These are phyloP conservation scores for Mantis religiosa DNA, from an alignment of 2,888 invertebrate genomes.

Conservation along the genomic window DNA sequence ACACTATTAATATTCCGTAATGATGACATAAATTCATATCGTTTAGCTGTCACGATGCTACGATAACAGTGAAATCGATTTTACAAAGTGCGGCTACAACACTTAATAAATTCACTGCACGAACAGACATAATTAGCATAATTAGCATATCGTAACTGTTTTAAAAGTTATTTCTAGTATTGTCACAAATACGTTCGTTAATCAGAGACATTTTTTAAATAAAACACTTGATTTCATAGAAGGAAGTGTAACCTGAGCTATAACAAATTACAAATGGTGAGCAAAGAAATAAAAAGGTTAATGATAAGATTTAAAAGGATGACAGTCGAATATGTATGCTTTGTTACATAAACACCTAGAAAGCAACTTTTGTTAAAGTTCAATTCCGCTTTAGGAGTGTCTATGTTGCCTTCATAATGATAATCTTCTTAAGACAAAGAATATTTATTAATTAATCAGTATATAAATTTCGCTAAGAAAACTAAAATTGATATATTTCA, in stretches of 20 bases:
- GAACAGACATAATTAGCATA: not conserved
- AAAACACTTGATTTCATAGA: too few relatives aligned
- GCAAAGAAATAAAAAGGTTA: not conserved
- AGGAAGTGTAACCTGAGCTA: not conserved
- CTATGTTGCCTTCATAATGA: too few relatives aligned
- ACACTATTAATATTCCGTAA: not conserved
- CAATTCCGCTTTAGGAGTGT: too few relatives aligned
- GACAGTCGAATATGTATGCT: not conserved
- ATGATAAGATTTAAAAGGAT: not conserved
- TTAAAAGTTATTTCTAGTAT: not conserved
- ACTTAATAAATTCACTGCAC: not conserved
- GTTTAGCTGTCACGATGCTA: not conserved
- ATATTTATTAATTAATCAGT: too few relatives aligned
- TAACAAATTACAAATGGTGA: not conserved
- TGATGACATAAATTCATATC: not conserved
- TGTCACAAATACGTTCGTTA: too few relatives aligned
- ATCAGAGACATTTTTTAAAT: too few relatives aligned
- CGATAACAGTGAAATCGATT: not conserved
- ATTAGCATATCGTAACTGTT: not conserved
- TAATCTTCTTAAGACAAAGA: too few relatives aligned
- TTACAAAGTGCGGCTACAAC: not conserved
- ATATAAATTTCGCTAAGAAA: too few relatives aligned
- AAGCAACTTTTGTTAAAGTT: not conserved
- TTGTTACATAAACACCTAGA: not conserved
- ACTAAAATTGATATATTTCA: too few relatives aligned